Base-by-base conservation (phyloP, 1,140 invertebrate genomes). In the Zophobas atratus region DNA sequence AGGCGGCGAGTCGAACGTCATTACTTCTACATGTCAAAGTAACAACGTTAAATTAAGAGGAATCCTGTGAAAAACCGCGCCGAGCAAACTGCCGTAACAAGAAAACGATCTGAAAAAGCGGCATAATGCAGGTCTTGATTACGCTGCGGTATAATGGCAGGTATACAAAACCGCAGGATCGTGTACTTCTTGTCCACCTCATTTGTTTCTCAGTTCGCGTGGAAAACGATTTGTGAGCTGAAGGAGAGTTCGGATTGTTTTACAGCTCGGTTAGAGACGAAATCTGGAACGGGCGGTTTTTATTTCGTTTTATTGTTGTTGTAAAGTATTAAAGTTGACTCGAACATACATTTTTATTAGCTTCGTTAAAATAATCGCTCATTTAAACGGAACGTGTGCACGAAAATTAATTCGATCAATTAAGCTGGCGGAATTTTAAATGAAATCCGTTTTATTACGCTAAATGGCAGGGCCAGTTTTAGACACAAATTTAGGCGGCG, bases 301-400 rank as follows among this genome's bases (percentile, higher is more conserved):
- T 56, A 33, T 56, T 56, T 33, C 1, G 55, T 36, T 60, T 60
- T 35, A 6, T 60, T 46, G 43, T 46, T 46, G 43, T 46, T 46
- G 3, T 46, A 46, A 4, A 8, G 3, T 3, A 46, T 46, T 46
- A 46, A 46, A 60, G 36, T 8, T 36, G 36, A 36, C 56, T 8
- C 35, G 53, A 34, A 55, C 53, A 33, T 35, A 60, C 56, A 60
- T 60, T 60, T 60, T 60, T 60, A 60, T 60, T 60, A 60, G 36
- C 34, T 60, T 60, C 38, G 56, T 60, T 60, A 60, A 60, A 60
- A 60, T 35, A 35, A 60, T 33, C 38, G 56, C 8, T 60, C 35
- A 55, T 20, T 60, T 36, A 35, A 39, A 35, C 36, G 33, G 56
- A 60, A 60, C 35, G 38, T 2, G 36, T 38, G 56, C 5, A 60